Evolutionary conservation across 1,140 invertebrate species (phyloP), one percentile per base, ranked within the genome.

Genomic region (Ooceraea biroi): DNA sequence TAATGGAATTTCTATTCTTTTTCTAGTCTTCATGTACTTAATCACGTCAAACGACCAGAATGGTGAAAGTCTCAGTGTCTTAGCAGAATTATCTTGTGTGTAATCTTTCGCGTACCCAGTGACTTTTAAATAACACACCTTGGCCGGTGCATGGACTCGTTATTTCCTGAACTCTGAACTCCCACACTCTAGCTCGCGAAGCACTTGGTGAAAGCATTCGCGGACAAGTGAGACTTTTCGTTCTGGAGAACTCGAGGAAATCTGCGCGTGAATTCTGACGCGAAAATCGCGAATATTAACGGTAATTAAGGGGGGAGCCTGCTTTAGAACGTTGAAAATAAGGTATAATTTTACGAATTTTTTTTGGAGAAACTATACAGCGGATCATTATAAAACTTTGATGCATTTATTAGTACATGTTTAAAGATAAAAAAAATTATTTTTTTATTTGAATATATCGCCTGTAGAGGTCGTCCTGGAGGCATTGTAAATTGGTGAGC

Each of bases 131-230:
- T 44, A 46, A 66, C 22, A 68, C 12, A 68, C 46, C 44, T 17
- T 14, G 0, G 17, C 11, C 14, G 25, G 44, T 66, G 36, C 36
- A 36, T 7, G 36, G 36, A 22, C 5, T 46, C 19, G 69, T 82
- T 30, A 30, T 74, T 50, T 78, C 25, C 19, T 69, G 84, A 85
- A 85, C 84, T 71, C 27, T 84, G 72, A 86, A 77, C 84, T 25
- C 52, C 36, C 57, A 25, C 25, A 22, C 46, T n/a, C n/a, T n/a
- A 27, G 8, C 19, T n/a, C n/a, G 30, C 44, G 55, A 36, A 55
- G 11, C n/a, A 4, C 2, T 22, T 55, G 63, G 73, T 78, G 83
- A 86, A 85, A 86, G 83, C 36, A 36, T 36, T 84, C 74, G 55
- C 17, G 82, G 52, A 22, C 52, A 72, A 36, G 55, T 36, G 52